Percentiles rank a stretch among this genome's conserved stretches.
Evolutionary conservation across 1,140 invertebrate genomes (phyloP).

Genomic region (Hycleus phaleratus): DNA sequence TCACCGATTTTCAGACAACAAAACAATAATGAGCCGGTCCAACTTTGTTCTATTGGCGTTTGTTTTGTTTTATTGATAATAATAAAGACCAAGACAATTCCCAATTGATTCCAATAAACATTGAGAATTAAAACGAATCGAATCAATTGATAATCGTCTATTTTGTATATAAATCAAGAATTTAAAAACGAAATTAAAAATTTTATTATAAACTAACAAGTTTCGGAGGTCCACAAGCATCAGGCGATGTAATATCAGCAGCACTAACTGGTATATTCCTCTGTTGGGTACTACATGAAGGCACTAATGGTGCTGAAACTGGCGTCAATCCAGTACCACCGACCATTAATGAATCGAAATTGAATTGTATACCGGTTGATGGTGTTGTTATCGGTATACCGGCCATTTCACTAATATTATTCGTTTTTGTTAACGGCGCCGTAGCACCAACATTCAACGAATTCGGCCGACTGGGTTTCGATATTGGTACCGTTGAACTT

Average conservation of each 20-base stretch:
- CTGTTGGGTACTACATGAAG: slow-evolving; percentile 62
- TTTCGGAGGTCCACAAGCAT: slow-evolving; percentile 59
- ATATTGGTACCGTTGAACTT: slow-evolving; percentile 41
- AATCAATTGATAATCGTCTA: too few relatives aligned
- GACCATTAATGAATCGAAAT: slow-evolving; percentile 89
- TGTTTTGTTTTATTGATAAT: too few relatives aligned
- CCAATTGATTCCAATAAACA: too few relatives aligned
- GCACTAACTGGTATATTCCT: slow-evolving; percentile 48
- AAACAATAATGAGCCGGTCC: slow-evolving; percentile 3
- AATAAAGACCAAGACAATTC: too few relatives aligned
- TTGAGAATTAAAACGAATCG: too few relatives aligned
- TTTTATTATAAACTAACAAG: slow-evolving; percentile 59
- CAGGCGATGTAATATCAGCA: slow-evolving; percentile 59
- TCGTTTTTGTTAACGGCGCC: slow-evolving; percentile 22
- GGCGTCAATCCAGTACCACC: slow-evolving; percentile 86
- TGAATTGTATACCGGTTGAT: slow-evolving; percentile 76
- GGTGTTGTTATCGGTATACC: slow-evolving; percentile 70
- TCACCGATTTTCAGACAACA: too few relatives aligned
- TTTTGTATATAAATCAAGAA: too few relatives aligned
- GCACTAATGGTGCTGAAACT: slow-evolving; percentile 60
- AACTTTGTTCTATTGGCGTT: slow-evolving; percentile 11
- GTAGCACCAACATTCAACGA: slow-evolving; percentile 50
- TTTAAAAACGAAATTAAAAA: too few relatives aligned
- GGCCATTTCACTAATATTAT: slow-evolving; percentile 40
- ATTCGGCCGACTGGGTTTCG: slow-evolving; percentile 57